Evolutionary conservation across 2,113 vertebrate species (phyloP), one percentile per base, ranked within the genome.

Genomic region (Garra rufa): DNA sequence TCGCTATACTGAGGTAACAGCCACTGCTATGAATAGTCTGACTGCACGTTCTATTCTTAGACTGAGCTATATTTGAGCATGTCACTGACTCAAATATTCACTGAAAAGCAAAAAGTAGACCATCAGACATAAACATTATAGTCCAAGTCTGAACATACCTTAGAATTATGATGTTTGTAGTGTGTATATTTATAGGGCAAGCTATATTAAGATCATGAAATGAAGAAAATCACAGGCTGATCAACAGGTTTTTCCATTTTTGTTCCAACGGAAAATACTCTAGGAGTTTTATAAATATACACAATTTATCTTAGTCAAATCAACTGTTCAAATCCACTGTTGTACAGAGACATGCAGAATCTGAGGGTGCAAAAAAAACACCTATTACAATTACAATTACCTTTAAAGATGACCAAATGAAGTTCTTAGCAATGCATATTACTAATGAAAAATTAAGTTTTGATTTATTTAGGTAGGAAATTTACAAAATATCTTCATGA

Each of bases 41-140:
- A 59, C 73, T 83, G 61, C 21, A 11, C 15, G 63, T 13, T 28
- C 85, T 86, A 86, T 82, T 86, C 38, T 86, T 86, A 86, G 80
- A 67, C 52, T 41, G 59, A 70, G 70, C 48, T 86, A 86, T 82
- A 75, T 77, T 86, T 57, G 73, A 57, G 38, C 71, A 21, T 26
- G 21, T 28, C 79, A 50, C 43, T 79, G 79, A 55, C 65, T 81
- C 59, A 81, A 81, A 67, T 76, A 17, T 43, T 83, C 59, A 77
- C 61, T 52, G 83, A 76, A 65, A 50, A 48, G 41, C 28, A 17
- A 83, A 61, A 77, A 41, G 26, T 50, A 63, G 46, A 70, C 10
- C 13, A 63, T 28, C 43, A 83, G 38, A 65, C 11, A 50, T 63
- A 76, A 48, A 77, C 74, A 65, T 44, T 61, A 50, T 41, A 74